Base-by-base conservation (phyloP, 2,888 invertebrate genomes). In the Eristalis pertinax region DNA sequence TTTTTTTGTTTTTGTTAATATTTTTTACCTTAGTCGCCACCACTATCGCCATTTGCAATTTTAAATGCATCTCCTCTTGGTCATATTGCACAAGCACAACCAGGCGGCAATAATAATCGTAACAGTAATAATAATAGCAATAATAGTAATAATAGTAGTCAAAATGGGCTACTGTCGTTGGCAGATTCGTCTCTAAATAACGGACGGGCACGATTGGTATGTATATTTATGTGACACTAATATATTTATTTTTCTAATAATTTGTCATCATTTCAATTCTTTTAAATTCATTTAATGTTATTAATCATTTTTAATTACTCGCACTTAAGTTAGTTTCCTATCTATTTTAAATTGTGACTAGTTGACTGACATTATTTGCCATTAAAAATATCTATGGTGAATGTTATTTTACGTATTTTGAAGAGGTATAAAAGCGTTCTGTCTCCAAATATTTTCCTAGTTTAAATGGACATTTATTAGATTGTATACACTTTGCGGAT, bases 181-280 rank as follows among this genome's bases (percentile, higher is more conserved):
- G 90, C 90, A 81, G 90, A 90, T 73, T 86, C 89, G 64, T 69
- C 89, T 68, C 82, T 76, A 56, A 84, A 77, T 88, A 89, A 89
- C 89, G 90, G 90, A 89, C 90, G 90, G 89, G 76, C 83, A 78
- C 88, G 90, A 90, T 89, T 90, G 90, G 90, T 90, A 90, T 70
- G 90, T 90, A 88, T 72, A 43, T 26, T 35, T 58, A 64, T 72
- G 32, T 70, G 35, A 10, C 63, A 64, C 72, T 13, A 68, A 63
- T 41, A 4, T 84, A 70, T 50, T 70, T 62, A 35, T 60, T 77
- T 63, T 63, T 70, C 22, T 68, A 22, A 60, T 29, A 35, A 64
- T 65, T 74, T 56, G 26, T 24, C 63, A 15, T 35, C 58, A 8
- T n/a, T 69, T 67, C 65, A 26, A 60, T 22, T 56, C 56, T 56